Conservation (phyloP, 2,888 invertebrate genomes). For the Morinoia aosen region DNA sequence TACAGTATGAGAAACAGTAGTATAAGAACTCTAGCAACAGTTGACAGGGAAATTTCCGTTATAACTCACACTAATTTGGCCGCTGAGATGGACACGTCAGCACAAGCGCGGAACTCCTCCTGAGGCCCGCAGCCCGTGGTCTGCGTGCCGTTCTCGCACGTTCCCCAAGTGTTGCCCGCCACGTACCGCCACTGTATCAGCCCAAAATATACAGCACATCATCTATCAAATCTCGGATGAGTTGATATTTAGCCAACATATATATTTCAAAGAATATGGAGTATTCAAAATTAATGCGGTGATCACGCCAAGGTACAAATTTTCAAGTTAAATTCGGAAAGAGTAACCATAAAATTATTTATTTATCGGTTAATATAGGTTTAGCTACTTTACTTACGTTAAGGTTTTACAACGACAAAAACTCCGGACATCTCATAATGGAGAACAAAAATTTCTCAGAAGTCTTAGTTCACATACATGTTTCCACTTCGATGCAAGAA, state of each 20-base stretch:
- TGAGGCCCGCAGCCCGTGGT: conserved; percentile 68
- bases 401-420: not conserved
- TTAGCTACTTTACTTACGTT: not conserved
- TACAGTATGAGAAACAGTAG: too few species aligned
- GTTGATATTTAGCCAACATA: not conserved
- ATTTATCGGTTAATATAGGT: not conserved
- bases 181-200: conserved; percentile 68
- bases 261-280: not conserved
- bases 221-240: not conserved
- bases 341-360: not conserved
- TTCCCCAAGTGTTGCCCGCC: conserved; percentile 69
- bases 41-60: too few species aligned
- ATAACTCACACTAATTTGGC: not conserved
- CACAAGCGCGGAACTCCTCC: conserved; percentile 67
- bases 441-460: conserved; percentile 65
- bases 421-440: not conserved
- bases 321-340: not conserved
- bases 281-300: not conserved
- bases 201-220: not conserved
- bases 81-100: conserved; percentile 60
- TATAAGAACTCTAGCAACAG: too few species aligned
- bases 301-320: not conserved
- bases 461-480: not conserved
- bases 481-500: not conserved
- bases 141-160: conserved; percentile 68